Base-by-base conservation (phyloP, 2,888 invertebrate species). In the Ochlodes sylvanus region DNA sequence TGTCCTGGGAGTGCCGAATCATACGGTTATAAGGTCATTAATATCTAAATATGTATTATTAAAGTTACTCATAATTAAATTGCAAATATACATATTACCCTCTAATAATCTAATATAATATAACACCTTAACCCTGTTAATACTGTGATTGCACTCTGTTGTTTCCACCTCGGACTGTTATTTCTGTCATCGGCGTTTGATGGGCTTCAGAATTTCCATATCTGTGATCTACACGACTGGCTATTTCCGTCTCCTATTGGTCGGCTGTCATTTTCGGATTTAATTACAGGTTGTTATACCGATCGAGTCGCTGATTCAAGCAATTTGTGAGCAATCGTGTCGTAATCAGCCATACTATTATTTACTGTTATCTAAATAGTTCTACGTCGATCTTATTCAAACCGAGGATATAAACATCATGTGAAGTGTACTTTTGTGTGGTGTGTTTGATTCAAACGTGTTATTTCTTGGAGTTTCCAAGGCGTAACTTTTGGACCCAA, bases 201-300 rank as follows among this genome's bases (percentile, higher is more conserved):
- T 62, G 61, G 67, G 21, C 71, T 66, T 72, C 44, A 67, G 44
- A 63, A 62, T 70, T 70, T 61, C 62, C 63, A 72, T 72, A 70
- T 73, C 71, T 69, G 68, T 63, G 63, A 65, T 65, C 69, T 69
- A 72, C 27, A 73, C 61, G 61, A 76, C 77, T 72, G 74, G 66
- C 69, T 67, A 74, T 77, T 81, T 81, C 79, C 79, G 73, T 73
- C 66, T 73, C 42, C 32, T 76, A 77, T 76, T 75, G 69, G 73
- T 68, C 73, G 73, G 71, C 73, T 76, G 76, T 77, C 76, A 75
- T 77, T 79, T 78, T 71, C 56, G 63, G 60, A 70, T 73, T 77
- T 78, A 77, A 76, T 79, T 77, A 76, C 73, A 62, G 56, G 72
- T 69, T 72, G 71, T 70, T 75, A 72, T 71, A 63, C 68, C 71